Evolutionary conservation across 2,797 vertebrate genomes (phyloP).

Genomic region (Agapornis canus): DNA sequence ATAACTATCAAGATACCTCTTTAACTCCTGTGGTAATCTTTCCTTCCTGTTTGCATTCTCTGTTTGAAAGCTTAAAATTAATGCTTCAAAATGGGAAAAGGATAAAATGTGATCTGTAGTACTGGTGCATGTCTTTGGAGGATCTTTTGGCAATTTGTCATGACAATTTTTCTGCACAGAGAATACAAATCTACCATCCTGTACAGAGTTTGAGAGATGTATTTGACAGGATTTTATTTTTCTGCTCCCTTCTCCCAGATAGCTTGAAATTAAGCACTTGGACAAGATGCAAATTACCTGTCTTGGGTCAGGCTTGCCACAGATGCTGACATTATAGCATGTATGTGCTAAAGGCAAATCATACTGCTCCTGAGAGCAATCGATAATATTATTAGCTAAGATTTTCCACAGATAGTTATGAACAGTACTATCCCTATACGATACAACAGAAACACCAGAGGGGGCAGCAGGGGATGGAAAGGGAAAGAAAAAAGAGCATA

Average conservation of each 20-base stretch:
- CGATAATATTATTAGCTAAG: background rate
- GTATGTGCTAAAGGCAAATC: background rate
- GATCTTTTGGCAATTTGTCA: conserved; percentile 17
- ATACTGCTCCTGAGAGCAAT: background rate
- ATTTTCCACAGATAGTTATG: background rate
- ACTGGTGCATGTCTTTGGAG: background rate
- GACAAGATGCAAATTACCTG: conserved; percentile 39
- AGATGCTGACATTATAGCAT: background rate
- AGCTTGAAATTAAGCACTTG: conserved; percentile 22
- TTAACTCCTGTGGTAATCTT: background rate
- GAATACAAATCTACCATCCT: conserved; percentile 7
- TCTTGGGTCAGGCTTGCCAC: background rate
- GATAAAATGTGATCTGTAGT: conserved; percentile 5
- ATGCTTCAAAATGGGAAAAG: background rate
- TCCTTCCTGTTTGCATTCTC: conserved; percentile 28
- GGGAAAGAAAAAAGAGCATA: background rate
- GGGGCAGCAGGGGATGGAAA: background rate
- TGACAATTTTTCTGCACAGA: conserved; percentile 5
- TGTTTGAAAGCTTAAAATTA: conserved; percentile 24
- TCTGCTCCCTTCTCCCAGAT: background rate
- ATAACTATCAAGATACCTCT: conserved; percentile 15
- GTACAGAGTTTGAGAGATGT: background rate
- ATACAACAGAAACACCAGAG: background rate
- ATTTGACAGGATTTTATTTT: conserved; percentile 39
- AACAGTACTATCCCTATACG: background rate